Conservation (phyloP, 2,888 invertebrate species). For the Malthinus seriepunctatus region DNA sequence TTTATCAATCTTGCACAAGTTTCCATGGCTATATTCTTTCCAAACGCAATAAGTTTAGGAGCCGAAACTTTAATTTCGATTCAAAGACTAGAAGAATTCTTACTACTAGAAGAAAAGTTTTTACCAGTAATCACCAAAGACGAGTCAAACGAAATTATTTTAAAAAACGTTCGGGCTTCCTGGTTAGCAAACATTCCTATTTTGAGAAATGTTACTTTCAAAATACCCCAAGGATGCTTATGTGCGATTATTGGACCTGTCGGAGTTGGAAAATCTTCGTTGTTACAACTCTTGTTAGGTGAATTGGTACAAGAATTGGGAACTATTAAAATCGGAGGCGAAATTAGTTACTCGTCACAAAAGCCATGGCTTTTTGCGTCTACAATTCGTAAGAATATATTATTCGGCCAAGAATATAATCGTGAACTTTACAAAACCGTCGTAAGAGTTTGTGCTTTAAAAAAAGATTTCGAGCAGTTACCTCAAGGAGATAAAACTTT, state of each 20-base stretch:
- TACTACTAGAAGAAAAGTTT: slow-evolving; percentile 61
- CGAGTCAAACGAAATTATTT: slow-evolving; percentile 21
- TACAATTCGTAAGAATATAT: slow-evolving; percentile 68
- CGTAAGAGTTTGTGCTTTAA: slow-evolving; percentile 63
- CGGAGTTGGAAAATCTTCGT: slow-evolving; percentile 75
- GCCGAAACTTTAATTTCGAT: slow-evolving; percentile 63
- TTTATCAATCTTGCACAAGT: slow-evolving; percentile 56
- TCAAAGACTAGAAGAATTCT: slow-evolving; percentile 60
- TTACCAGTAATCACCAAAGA: slow-evolving; percentile 35
- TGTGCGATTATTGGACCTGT: slow-evolving; percentile 88
- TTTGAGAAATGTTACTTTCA: slow-evolving; percentile 52
- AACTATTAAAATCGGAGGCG: slow-evolving; percentile 58
- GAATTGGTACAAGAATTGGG: slow-evolving; percentile 62
- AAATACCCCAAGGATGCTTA: slow-evolving; percentile 55
- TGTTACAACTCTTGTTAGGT: slow-evolving; percentile 58
- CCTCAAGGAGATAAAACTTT: slow-evolving; percentile 59
- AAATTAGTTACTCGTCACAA: slow-evolving; percentile 64
- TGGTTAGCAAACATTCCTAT: neutral
- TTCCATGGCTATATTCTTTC: slow-evolving; percentile 64
- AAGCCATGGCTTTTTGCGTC: slow-evolving; percentile 68
- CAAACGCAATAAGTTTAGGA: slow-evolving; percentile 59
- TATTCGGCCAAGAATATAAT: slow-evolving; percentile 64
- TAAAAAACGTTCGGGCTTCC: neutral
- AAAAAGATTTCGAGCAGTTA: slow-evolving; percentile 66
- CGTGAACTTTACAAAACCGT: slow-evolving; percentile 56